phyloP scores from a whole-genome alignment of 2,888 invertebrate species.

The Lycocerus yunnanus region DNA sequence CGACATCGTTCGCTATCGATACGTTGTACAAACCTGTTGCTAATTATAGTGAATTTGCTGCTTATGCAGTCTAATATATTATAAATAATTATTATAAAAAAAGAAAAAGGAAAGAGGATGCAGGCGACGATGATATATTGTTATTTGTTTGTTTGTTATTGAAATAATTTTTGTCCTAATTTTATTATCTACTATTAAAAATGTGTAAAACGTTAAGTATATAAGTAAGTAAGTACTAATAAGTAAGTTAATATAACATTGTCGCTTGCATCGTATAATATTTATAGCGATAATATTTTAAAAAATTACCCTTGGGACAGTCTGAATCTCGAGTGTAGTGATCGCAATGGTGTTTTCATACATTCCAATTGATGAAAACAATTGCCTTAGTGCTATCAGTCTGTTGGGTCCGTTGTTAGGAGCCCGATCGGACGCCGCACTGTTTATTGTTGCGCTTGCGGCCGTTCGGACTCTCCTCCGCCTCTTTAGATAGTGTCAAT shows the following conservation, averaged over 20 bases:
- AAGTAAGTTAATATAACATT: conserved; percentile 1
- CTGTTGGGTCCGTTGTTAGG: conserved; percentile 37
- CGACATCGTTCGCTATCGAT: conserved; percentile 53
- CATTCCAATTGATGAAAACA: conserved; percentile 57
- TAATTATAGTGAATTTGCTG: conserved; percentile 51
- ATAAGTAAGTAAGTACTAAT: neutral
- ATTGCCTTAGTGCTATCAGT: conserved; percentile 56
- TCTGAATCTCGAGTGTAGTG: conserved; percentile 44
- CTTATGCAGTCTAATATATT: conserved; percentile 39
- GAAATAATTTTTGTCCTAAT: neutral
- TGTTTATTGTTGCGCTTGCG: conserved; percentile 40
- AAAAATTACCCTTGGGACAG: conserved; percentile 39
- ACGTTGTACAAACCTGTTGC: conserved; percentile 55
- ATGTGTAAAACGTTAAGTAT: neutral
- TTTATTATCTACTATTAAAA: neutral
- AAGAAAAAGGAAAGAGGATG: conserved; percentile 17
- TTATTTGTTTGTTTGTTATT: conserved; percentile 17
- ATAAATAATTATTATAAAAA: conserved; percentile 16
- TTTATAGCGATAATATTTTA: conserved; percentile 21
- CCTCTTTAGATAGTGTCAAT: conserved; percentile 41
- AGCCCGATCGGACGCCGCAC: conserved; percentile 32
- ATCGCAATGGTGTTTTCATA: conserved; percentile 54
- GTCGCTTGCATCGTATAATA: conserved; percentile 8
- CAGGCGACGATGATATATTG: conserved; percentile 8
- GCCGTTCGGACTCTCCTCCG: conserved; percentile 31